Percentiles rank a stretch among this genome's conserved stretches.
These are phyloP conservation scores for Caenorhabditis sp. DNA, from an alignment of 2,888 invertebrate genomes.

Conservation along the genomic window DNA sequence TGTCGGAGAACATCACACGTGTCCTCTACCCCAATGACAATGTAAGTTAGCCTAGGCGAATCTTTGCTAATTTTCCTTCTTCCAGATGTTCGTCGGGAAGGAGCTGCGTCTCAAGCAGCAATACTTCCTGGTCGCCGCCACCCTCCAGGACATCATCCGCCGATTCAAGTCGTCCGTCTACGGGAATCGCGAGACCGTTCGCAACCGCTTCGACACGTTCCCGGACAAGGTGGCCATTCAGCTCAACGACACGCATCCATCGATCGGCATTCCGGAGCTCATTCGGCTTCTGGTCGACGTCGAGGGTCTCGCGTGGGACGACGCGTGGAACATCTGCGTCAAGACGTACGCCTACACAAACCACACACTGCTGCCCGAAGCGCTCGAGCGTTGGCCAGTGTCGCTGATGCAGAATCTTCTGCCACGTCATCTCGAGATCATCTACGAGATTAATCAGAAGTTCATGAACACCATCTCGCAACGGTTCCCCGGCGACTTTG, in stretches of 20 bases:
- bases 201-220: constrained; percentile 92
- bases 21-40: constrained; percentile 99
- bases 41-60: no score
- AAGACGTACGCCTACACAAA: constrained; percentile 98
- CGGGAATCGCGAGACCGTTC: constrained; percentile 90
- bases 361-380: constrained; percentile 98
- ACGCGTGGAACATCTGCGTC: constrained; percentile 84
- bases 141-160: constrained; percentile 94
- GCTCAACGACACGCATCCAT: constrained; percentile 98
- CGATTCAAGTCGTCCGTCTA: constrained; percentile 96
- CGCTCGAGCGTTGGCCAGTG: constrained; percentile 88
- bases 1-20: constrained; percentile 97
- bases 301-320: constrained; percentile 93
- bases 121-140: constrained; percentile 99
- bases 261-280: constrained; percentile 96
- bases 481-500: constrained; percentile 90
- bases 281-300: constrained; percentile 95
- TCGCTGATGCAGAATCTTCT: constrained; percentile 90
- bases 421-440: constrained; percentile 96
- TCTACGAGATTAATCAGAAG: constrained; percentile 94
- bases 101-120: constrained; percentile 98
- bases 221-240: constrained; percentile 98
- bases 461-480: constrained; percentile 86
- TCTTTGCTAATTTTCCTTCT: neutral
- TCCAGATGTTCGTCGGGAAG: constrained; percentile 94